A percentile compares a stretch with the other conserved stretches of the same genome.
These are phyloP conservation scores for Rhyacophila evoluta DNA, from an alignment of 2,888 invertebrate species.

Conservation along the genomic window DNA sequence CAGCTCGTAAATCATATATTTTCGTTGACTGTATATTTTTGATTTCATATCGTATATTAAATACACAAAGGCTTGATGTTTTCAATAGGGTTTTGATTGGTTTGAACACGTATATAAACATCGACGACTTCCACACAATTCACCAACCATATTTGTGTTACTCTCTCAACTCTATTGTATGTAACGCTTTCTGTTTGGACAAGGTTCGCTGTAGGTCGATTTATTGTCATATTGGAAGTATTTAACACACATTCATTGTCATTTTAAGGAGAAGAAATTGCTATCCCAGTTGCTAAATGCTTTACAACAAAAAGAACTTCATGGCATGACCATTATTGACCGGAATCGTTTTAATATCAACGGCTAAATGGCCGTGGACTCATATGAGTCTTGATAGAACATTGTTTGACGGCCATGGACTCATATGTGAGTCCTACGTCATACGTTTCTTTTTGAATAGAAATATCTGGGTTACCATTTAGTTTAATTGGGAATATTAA, in stretches of 20 bases:
- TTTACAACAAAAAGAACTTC: too few species aligned
- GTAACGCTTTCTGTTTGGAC: background rate
- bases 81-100: conserved; percentile 14
- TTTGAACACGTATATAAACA: background rate
- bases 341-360: too few species aligned
- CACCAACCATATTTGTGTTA: background rate
- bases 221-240: background rate
- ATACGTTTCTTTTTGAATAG: too few species aligned
- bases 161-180: background rate
- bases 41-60: background rate
- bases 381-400: too few species aligned
- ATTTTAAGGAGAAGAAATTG: too few species aligned
- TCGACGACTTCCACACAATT: background rate
- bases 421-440: too few species aligned
- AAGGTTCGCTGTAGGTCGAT: background rate
- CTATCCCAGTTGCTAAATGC: too few species aligned
- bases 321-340: too few species aligned
- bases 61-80: background rate
- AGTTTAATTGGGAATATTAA: too few species aligned
- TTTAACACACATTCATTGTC: background rate
- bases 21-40: background rate
- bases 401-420: too few species aligned
- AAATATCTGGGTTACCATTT: too few species aligned
- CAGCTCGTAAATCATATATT: background rate
- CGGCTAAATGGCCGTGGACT: too few species aligned